These are phyloP conservation scores for Neodiprion lecontei DNA, from an alignment of 1,140 invertebrate species.

Conservation along the genomic window DNA sequence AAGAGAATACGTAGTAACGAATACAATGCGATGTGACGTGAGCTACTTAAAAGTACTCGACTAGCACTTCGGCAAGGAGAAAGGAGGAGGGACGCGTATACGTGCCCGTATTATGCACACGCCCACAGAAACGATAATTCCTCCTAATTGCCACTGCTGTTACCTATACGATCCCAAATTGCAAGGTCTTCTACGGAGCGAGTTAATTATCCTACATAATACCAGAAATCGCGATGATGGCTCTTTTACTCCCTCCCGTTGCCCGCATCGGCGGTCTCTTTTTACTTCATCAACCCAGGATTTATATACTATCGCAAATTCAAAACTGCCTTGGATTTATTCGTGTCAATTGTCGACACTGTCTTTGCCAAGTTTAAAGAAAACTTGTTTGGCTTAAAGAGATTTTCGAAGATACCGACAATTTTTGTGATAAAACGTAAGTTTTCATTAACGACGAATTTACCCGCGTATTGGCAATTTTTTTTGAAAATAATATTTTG, in stretches of 20 bases:
- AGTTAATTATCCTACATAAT: not conserved
- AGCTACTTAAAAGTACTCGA: not conserved
- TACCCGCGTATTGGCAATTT: no score
- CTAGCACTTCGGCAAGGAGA: not conserved
- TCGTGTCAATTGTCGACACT: no score
- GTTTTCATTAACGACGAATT: no score
- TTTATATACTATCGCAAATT: no score
- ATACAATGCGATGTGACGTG: not conserved
- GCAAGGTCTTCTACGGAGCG: not conserved
- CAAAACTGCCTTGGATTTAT: no score
- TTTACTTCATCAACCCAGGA: no score
- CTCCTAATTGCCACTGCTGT: not conserved
- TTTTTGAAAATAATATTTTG: no score
- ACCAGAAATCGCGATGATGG: not conserved
- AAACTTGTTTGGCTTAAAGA: no score
- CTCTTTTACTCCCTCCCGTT: not conserved
- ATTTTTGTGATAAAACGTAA: no score
- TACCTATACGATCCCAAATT: not conserved
- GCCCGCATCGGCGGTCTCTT: not conserved
- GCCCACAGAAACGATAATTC: not conserved
- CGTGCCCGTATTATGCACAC: not conserved
- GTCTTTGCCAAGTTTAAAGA: no score
- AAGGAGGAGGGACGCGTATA: not conserved
- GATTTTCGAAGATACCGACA: no score
- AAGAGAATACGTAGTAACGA: not conserved